These are phyloP conservation scores for Phainopepla nitens DNA, from an alignment of 2,113 vertebrate genomes.

Conservation along the genomic window DNA sequence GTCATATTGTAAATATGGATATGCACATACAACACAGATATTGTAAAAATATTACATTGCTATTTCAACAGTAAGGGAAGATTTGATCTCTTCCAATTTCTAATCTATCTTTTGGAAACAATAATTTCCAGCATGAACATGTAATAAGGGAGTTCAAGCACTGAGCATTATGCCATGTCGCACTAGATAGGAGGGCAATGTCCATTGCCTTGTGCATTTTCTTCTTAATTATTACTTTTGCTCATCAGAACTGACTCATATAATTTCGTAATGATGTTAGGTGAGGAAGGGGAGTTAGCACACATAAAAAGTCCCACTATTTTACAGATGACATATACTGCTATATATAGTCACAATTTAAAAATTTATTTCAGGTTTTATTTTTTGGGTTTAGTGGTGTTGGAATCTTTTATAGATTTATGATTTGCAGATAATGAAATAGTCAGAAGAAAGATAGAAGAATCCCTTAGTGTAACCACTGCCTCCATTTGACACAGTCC, in stretches of 20 bases:
- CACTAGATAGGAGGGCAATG: not conserved
- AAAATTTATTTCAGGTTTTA: not conserved
- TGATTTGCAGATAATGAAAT: not conserved
- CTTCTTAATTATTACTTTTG: not conserved
- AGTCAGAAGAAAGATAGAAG: not conserved
- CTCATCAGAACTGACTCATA: not conserved
- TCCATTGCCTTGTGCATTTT: not conserved
- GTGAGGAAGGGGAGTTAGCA: not conserved
- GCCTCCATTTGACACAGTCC: not conserved
- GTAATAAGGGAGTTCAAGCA: not conserved
- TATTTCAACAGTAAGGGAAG: not conserved
- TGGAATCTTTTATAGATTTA: not conserved
- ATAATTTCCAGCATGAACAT: not conserved
- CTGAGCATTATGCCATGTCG: not conserved
- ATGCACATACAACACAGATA: not conserved
- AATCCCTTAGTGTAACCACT: not conserved
- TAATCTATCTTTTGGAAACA: not conserved
- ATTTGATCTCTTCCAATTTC: not conserved
- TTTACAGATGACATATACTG: not conserved
- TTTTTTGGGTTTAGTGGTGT: not conserved
- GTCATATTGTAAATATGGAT: not conserved
- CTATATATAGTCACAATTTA: not conserved
- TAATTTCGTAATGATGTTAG: not conserved
- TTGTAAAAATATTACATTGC: not conserved
- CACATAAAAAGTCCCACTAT: not conserved